Percentiles rank a stretch among this genome's conserved stretches.
These are phyloP conservation scores for Eupithecia exiguata DNA, from an alignment of 2,888 invertebrate species.

Conservation along the genomic window DNA sequence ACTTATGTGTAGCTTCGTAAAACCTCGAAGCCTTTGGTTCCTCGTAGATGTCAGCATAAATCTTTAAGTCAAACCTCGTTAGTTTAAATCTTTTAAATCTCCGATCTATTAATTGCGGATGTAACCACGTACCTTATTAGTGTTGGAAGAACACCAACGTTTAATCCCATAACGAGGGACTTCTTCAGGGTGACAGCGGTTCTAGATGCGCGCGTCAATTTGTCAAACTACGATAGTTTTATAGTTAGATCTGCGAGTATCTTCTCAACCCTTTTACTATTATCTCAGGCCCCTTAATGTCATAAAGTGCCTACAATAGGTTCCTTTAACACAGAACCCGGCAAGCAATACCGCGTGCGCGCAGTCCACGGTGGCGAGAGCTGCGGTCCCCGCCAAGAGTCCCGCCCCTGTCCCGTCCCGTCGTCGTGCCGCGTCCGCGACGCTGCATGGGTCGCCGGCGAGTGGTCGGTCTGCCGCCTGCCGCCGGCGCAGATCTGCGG, in stretches of 20 bases:
- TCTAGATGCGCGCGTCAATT: too few relatives aligned
- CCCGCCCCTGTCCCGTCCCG: slow-evolving; percentile 77
- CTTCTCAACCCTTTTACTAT: not conserved
- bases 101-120: not conserved
- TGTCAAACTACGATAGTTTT: too few relatives aligned
- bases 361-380: slow-evolving; percentile 79
- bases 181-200: too few relatives aligned
- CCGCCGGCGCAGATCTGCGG: slow-evolving; percentile 78
- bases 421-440: slow-evolving; percentile 66
- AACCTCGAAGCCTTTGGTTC: not conserved
- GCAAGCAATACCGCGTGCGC: slow-evolving; percentile 79
- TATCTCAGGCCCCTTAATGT: not conserved
- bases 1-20: not conserved
- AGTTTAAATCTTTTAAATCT: not conserved
- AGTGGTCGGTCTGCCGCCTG: slow-evolving; percentile 81
- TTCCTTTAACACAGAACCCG: slow-evolving; percentile 60
- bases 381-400: slow-evolving; percentile 80
- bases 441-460: slow-evolving; percentile 77
- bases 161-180: too few relatives aligned
- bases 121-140: too few relatives aligned
- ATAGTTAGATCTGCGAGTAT: too few relatives aligned
- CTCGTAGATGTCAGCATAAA: not conserved
- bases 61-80: not conserved
- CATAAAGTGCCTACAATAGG: not conserved
- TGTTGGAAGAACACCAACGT: too few relatives aligned